A percentile compares a stretch with the other conserved stretches of the same genome.
phyloP scores from a whole-genome alignment of 2,113 vertebrate genomes.

The Odontophorus gujanensis region DNA sequence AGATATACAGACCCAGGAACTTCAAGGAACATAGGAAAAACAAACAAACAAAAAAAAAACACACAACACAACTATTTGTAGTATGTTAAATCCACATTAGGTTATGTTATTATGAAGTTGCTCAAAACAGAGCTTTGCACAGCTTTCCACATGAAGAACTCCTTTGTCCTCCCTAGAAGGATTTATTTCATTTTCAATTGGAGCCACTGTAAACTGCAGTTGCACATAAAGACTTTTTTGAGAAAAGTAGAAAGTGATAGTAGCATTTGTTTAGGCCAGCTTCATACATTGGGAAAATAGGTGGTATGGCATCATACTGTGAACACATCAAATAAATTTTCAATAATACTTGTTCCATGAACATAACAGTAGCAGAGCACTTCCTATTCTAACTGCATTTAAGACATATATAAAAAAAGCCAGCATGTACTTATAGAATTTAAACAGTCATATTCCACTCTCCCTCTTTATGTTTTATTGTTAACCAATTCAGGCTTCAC shows the following conservation, averaged over 20 bases:
- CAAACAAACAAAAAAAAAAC: background rate
- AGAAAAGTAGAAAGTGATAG: background rate
- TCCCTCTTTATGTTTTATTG: background rate
- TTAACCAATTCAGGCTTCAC: background rate
- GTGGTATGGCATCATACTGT: background rate
- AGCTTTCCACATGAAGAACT: background rate
- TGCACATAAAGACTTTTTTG: background rate
- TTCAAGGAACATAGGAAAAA: background rate
- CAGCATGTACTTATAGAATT: conserved; percentile 15
- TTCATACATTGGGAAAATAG: background rate
- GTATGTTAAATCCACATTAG: background rate
- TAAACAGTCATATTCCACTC: background rate
- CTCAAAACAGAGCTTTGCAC: background rate
- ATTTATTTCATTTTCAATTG: background rate
- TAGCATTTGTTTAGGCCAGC: background rate
- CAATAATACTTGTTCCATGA: conserved; percentile 19
- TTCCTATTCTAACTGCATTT: conserved; percentile 22
- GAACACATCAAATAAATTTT: conserved; percentile 27
- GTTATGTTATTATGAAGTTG: background rate
- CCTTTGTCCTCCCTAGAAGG: background rate
- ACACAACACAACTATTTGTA: background rate
- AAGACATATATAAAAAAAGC: background rate
- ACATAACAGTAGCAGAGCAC: background rate
- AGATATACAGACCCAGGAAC: background rate
- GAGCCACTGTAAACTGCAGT: background rate